phyloP scores from a whole-genome alignment of 92 coral and sea anemone species.

The Meandrina meandrites region DNA sequence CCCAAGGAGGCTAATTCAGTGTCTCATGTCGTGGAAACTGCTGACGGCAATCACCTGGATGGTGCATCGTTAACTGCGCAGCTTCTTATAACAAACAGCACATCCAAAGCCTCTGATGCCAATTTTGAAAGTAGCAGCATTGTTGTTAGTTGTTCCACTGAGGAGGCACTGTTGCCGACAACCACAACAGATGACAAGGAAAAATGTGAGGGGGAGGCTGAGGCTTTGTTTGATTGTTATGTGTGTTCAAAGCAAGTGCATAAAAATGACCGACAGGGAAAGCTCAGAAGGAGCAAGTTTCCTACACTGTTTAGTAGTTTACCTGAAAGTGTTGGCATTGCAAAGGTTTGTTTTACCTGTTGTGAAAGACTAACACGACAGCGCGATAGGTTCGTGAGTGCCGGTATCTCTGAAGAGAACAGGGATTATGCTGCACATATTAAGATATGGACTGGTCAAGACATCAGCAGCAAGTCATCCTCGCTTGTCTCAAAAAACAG shows the following conservation, averaged over 20 bases:
- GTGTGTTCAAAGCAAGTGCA: slow-evolving; percentile 64
- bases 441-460: slow-evolving; percentile 74
- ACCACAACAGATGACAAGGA: background rate
- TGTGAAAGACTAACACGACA: slow-evolving; percentile 75
- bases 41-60: background rate
- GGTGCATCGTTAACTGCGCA: background rate
- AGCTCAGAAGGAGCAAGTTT: slow-evolving; percentile 69
- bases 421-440: slow-evolving; percentile 76
- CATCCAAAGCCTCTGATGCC: background rate
- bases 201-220: background rate
- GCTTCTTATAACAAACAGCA: background rate
- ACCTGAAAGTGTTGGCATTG: slow-evolving; percentile 61
- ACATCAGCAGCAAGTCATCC: slow-evolving; percentile 41
- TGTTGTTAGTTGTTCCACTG: background rate
- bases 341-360: slow-evolving; percentile 70
- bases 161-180: background rate
- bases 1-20: slow-evolving; percentile 6
- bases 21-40: slow-evolving; percentile 1
- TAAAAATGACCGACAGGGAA: slow-evolving; percentile 55
- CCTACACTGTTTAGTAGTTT: slow-evolving; percentile 63
- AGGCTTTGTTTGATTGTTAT: slow-evolving; percentile 60
- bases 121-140: background rate
- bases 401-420: slow-evolving; percentile 70
- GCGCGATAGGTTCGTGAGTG: slow-evolving; percentile 72
- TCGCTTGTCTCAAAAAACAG: slow-evolving; percentile 25